Percentiles rank a stretch among this genome's conserved stretches.
These are phyloP conservation scores for Brachypterus glaber DNA, from an alignment of 2,888 invertebrate genomes.

Conservation along the genomic window DNA sequence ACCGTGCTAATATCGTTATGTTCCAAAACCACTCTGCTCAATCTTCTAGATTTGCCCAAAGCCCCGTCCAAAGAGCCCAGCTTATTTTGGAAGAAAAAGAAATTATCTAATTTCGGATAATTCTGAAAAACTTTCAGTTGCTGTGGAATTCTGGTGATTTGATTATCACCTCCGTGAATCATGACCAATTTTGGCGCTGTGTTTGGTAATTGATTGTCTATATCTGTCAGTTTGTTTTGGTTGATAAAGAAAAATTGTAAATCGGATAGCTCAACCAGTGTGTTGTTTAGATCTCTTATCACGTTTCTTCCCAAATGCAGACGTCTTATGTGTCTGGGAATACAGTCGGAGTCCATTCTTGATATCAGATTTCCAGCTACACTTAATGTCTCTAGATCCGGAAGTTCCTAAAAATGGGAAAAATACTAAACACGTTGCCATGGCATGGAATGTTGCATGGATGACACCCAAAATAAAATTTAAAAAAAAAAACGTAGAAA, in stretches of 20 bases:
- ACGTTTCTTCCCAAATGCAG: slow-evolving; percentile 69
- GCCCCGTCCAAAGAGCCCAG: slow-evolving; percentile 62
- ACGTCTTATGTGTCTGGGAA: slow-evolving; percentile 59
- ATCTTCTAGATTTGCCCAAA: slow-evolving; percentile 55
- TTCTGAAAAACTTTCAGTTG: slow-evolving; percentile 60
- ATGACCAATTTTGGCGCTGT: slow-evolving; percentile 55
- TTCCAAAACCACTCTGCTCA: slow-evolving; percentile 58
- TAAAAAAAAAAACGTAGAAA: no score
- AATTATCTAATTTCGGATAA: slow-evolving; percentile 57
- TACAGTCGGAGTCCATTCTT: slow-evolving; percentile 59
- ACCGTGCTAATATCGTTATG: slow-evolving; percentile 67
- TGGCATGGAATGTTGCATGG: no score
- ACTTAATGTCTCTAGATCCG: slow-evolving; percentile 57
- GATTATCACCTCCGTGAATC: slow-evolving; percentile 67
- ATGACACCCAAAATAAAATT: no score
- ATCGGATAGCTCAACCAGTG: slow-evolving; percentile 60
- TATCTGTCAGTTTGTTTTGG: slow-evolving; percentile 60
- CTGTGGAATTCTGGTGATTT: slow-evolving; percentile 58
- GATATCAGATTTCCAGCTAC: slow-evolving; percentile 69
- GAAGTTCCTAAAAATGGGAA: slow-evolving; percentile 47
- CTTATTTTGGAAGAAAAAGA: slow-evolving; percentile 65
- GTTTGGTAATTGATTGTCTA: slow-evolving; percentile 68
- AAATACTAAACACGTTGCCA: no score
- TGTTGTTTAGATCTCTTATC: slow-evolving; percentile 63
- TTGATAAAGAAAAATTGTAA: slow-evolving; percentile 73